Conservation (phyloP, 2,113 vertebrate genomes). For the Zeus faber region DNA sequence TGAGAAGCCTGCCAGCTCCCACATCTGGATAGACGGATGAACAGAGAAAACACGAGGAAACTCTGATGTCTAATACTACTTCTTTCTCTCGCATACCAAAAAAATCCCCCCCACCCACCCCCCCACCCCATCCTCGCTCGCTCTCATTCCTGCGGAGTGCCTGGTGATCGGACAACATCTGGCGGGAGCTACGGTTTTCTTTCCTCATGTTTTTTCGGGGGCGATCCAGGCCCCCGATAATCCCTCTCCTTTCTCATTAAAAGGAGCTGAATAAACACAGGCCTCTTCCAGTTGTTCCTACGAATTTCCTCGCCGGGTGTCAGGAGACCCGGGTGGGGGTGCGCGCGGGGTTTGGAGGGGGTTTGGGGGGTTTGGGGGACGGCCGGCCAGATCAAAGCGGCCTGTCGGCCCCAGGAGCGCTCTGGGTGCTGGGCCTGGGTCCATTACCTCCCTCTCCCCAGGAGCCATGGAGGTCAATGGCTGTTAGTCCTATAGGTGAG, state of each 20-base stretch:
- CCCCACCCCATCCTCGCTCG: constrained; percentile 6
- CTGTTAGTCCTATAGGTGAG: constrained; percentile 58
- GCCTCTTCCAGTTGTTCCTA: constrained; percentile 82
- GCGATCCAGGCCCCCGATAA: constrained; percentile 77
- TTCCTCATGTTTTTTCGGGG: constrained; percentile 60
- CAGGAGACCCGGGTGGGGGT: constrained; percentile 73
- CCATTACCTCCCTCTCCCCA: constrained; percentile 65
- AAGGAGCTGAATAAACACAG: constrained; percentile 81
- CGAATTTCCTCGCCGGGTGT: constrained; percentile 78
- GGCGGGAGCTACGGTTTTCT: constrained; percentile 74
- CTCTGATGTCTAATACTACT: constrained; percentile 50
- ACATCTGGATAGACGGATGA: constrained; percentile 69
- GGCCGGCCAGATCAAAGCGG: constrained; percentile 76
- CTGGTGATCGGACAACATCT: constrained; percentile 75
- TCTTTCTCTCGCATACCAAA: no score
- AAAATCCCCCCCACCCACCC: constrained; percentile 11
- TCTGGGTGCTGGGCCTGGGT: constrained; percentile 59
- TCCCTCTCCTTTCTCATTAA: constrained; percentile 81
- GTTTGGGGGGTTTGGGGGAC: no score
- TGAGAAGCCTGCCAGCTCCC: constrained; percentile 48
- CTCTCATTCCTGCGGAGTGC: constrained; percentile 42
- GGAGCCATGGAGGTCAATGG: constrained; percentile 61
- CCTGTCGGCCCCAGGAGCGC: constrained; percentile 56
- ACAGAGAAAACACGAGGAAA: constrained; percentile 56
- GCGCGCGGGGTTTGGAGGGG: no score